Base-by-base conservation (phyloP, 1,140 invertebrate genomes). In the Phymastichus coffea region DNA sequence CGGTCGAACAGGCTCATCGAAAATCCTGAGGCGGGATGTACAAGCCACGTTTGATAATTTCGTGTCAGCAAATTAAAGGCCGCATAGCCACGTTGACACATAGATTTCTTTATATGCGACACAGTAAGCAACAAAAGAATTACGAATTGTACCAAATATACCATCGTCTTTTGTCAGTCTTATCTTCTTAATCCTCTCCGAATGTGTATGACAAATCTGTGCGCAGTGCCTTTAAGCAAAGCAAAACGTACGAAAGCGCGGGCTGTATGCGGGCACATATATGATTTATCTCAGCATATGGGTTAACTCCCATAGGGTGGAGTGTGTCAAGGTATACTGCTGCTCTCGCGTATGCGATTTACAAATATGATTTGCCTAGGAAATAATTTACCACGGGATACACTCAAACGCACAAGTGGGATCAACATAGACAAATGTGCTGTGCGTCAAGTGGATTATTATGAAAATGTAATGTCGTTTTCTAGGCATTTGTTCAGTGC, bases 101-200 rank as follows among this genome's bases (percentile, higher is more conserved):
- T 58, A 52, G 49, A 57, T 58, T 58, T 58, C 56, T 51, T 37
- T 51, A 48, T 49, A 48, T 48, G 38, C 4, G n/a, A n/a, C 26
- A 3, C 15, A 3, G 41, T 44, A 47, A 47, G 10, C 15, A 23
- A 20, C 30, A 57, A n/a, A 52, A 43, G 57, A 28, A 38, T 60
- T 46, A 60, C 49, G 51, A 60, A 60, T 60, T 53, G 23, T 46
- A 40, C 37, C 38, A 17, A 38, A 53, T 46, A 46, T 38, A 59
- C 25, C 46, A 52, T 60, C 43, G 49, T 60, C 49, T 60, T 60
- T 60, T 60, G 49, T 60, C 49, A 60, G 46, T 60, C 53, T 60
- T 53, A 60, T 53, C 49, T 60, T 30, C 12, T n/a, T 60, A 60
- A 60, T 53, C 57, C 57, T 40, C 17, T n/a, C n/a, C n/a, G n/a